Evolutionary conservation across 2,888 invertebrate species (phyloP), one percentile per base, ranked within the genome.

Genomic region (Empis stercorea): DNA sequence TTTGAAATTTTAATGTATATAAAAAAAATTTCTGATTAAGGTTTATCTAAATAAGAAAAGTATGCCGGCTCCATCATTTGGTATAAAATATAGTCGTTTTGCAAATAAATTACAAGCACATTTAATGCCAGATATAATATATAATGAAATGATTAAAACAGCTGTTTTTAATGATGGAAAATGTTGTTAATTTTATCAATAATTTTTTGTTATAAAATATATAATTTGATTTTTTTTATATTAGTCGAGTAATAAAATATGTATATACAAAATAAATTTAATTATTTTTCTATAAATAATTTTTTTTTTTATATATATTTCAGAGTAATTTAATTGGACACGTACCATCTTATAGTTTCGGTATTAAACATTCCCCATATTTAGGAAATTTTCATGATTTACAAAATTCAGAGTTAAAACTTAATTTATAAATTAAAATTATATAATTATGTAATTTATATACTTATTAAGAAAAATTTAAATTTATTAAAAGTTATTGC

Each of bases 341-440:
- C 56, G 73, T 78, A 54, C 80, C 80, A 48, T 76, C 81, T 34
- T 81, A 81, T 59, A 85, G 85, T 52, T 89, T 89, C 61, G 89
- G 89, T 54, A 89, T 91, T 59, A 84, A 83, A 66, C 89, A 89
- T 68, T 89, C 88, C n/a, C 84, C 79, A 15, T 80, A 82, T 59
- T 73, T 78, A 55, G 78, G 78, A 14, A 73, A 75, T 40, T 59
- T 68, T 43, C 62, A 61, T 30, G 65, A 68, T 7, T 7, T 27
- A 7, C 23, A 27, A 9, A 4, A 27, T 27, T 27, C 23, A 6
- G 23, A 27, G 7, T 7, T 27, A 6, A 27, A 27, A 27, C 23
- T 27, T 27, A 27, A 27, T 9, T 27, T 27, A 7, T 27, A 27
- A 27, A 7, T 27, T 6, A 27, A 27, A 27, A 6, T 7, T 27